Evolutionary conservation across 2,797 vertebrate genomes (phyloP).

Genomic region (Ciconia nigra): DNA sequence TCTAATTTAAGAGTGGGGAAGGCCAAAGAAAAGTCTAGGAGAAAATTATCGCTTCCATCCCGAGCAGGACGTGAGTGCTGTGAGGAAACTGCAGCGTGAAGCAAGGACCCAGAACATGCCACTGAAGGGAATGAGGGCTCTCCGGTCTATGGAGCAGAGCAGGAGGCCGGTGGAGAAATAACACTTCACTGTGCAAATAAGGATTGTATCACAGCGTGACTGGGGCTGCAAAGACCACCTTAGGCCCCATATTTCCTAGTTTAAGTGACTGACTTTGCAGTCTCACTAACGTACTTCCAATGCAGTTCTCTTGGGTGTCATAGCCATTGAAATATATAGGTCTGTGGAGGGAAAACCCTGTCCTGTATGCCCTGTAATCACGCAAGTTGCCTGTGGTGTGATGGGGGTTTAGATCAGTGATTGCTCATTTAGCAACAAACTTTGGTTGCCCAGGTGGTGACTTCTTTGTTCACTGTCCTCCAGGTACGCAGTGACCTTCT

Average conservation of each 20-base stretch:
- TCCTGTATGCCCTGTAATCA: background rate
- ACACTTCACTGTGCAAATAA: background rate
- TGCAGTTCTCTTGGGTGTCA: background rate
- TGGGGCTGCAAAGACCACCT: background rate
- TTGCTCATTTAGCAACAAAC: conserved; percentile 10
- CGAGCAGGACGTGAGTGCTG: background rate
- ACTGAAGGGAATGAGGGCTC: background rate
- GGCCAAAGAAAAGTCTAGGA: conserved; percentile 19
- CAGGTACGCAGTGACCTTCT: background rate
- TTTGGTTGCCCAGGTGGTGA: background rate
- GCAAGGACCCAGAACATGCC: background rate
- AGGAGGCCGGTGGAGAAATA: background rate
- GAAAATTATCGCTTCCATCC: conserved; percentile 10
- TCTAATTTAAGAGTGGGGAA: conserved; percentile 19
- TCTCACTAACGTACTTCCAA: background rate
- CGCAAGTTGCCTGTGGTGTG: background rate
- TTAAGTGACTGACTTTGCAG: background rate
- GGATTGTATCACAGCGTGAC: background rate
- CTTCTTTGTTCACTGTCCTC: background rate
- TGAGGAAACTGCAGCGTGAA: background rate
- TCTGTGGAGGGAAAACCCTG: background rate
- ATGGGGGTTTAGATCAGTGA: background rate
- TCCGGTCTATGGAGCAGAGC: background rate
- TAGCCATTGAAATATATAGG: background rate
- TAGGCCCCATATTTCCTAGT: conserved; percentile 4